Evolutionary conservation across 2,888 invertebrate genomes (phyloP), one percentile per base, ranked within the genome.

Genomic region (Pyrrhosoma nymphula): DNA sequence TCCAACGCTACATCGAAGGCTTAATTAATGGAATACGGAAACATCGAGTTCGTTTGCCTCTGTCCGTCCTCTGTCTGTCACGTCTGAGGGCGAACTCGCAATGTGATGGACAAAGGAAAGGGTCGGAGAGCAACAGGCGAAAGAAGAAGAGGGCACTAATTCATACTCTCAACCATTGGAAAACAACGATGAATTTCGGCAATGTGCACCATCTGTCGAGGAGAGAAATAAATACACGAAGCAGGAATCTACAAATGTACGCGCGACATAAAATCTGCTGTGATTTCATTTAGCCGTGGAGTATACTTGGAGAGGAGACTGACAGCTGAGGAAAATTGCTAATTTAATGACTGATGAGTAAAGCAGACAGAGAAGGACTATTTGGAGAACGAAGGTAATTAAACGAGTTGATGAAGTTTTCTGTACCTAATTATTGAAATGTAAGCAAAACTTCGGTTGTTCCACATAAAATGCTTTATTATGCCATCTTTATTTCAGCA

Each of bases 11-110:
- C 63, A 26, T 63, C 91, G 91, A 39, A 39, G 60, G 60, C 60
- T 39, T 91, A 91, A 91, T 63, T 91, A 63, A 91, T 91, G 91
- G 56, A 91, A 63, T 91, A 91, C 91, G 63, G 91, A 63, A 91
- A 39, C 60, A 14, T 2, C 2, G 60, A 23, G n/a, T 56, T 91
- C 26, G 63, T 60, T 18, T 16, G 35, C 60, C 56, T 56, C n/a
- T 10, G 47, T n/a, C n/a, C n/a, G n/a, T n/a, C n/a, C n/a, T n/a
- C n/a, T n/a, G 20, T 12, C 30, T 30, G 60, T 63, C 60, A 35
- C 14, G 56, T 56, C 90, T 4, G 91, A n/a, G 60, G 16, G 2
- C 2, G 69, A n/a, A 20, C 8, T 69, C n/a, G 69, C n/a, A n/a
- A n/a, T n/a, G n/a, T n/a, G n/a, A n/a, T n/a, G n/a, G 69, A 26